Evolutionary conservation across 2,888 invertebrate species (phyloP), one percentile per base, ranked within the genome.

Genomic region (Hirtodrosophila trivittata): DNA sequence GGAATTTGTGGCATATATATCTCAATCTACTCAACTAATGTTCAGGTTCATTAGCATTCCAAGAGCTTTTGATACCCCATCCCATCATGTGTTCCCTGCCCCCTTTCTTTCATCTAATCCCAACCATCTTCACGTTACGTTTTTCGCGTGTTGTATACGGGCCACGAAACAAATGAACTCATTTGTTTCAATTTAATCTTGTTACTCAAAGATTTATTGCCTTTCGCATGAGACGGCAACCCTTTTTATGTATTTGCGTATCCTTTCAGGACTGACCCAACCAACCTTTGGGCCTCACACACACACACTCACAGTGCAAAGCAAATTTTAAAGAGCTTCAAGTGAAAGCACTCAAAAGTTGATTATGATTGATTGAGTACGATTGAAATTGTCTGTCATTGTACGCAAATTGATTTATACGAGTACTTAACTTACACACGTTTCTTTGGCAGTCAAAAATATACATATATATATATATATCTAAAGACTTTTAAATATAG

Each of bases 131-230:
- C 10, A 1, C 38, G 13, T 33, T 39, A 39, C 21, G 16, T 42
- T 47, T 39, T 45, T 33, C 51, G 45, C 58, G 35, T 42, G 33
- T 13, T 43, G 39, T 33, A 38, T 37, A 52, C 46, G 50, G 63
- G 68, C 56, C 39, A 10, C 8, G 4, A 33, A 52, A 60, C 66
- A 78, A 82, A 82, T 78, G 78, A 75, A 75, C 78, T 78, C 78
- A 78, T 78, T 78, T 78, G 78, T 82, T 78, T 78, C 67, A 77
- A 78, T 78, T 78, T 82, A 75, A 78, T 78, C 82, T 62, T 75
- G 75, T 82, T 73, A 78, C 63, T 47, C 55, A 55, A 70, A 78
- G 81, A 78, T 78, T 78, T 82, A 78, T 78, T 78, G 78, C 75
- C 57, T 56, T 59, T 54, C 62, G 73, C 78, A 67, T 70, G 75